Evolutionary conservation across 2,113 vertebrate species (phyloP).

Genomic region (Sinosuthora webbiana): DNA sequence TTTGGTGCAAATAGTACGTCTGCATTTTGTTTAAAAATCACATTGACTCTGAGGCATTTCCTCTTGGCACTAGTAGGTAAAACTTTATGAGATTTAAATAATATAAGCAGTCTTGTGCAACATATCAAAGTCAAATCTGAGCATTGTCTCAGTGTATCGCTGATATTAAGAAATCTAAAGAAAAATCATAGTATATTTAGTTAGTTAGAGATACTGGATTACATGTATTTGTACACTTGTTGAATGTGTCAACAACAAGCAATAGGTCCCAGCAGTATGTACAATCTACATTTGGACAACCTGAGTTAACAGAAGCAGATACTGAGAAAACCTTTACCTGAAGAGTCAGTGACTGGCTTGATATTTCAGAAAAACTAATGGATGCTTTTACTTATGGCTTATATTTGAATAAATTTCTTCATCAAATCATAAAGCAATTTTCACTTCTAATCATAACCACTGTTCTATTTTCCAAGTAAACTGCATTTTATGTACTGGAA

Average conservation of each 20-base stretch:
- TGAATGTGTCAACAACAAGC: background rate
- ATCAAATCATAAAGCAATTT: background rate
- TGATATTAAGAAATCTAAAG: background rate
- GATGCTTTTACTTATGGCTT: background rate
- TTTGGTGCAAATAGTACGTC: background rate
- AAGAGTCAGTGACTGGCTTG: background rate
- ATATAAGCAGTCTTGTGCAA: background rate
- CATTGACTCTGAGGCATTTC: background rate
- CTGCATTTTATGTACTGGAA: background rate
- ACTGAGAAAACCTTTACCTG: background rate
- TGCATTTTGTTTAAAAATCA: background rate
- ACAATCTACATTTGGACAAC: background rate
- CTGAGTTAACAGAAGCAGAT: background rate
- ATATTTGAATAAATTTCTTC: background rate
- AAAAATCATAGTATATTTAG: background rate
- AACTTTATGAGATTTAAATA: constrained; percentile 7
- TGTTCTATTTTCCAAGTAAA: background rate
- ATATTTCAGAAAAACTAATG: background rate
- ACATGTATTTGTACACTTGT: background rate
- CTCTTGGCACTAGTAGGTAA: background rate
- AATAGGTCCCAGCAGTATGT: background rate
- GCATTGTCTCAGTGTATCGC: background rate
- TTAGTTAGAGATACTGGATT: background rate
- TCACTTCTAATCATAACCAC: background rate
- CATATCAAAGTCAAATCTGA: background rate